Evolutionary conservation across 2,113 vertebrate genomes (phyloP).

Genomic region (Bos javanicus): DNA sequence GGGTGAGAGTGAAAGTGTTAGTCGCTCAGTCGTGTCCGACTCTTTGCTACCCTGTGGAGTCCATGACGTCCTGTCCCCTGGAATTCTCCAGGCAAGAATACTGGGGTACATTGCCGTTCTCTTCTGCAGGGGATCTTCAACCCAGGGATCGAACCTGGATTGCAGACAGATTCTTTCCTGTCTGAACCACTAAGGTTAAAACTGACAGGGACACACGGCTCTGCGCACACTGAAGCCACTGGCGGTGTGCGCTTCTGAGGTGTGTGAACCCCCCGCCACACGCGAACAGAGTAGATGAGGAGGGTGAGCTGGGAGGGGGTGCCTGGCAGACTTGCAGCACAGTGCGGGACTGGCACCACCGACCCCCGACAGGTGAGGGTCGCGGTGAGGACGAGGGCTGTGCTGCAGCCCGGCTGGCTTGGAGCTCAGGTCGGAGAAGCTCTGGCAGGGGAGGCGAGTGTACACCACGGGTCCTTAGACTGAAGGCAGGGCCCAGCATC

Average conservation of each 20-base stretch:
- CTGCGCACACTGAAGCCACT: fast-evolving
- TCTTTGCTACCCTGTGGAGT: background rate
- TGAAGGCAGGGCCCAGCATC: background rate
- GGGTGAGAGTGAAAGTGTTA: background rate
- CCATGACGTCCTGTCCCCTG: background rate
- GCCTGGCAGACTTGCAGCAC: background rate
- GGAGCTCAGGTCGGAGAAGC: background rate
- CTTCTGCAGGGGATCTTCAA: background rate
- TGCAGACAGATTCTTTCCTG: background rate
- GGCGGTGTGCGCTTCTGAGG: background rate
- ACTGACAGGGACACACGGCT: fast-evolving
- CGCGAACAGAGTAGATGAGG: fast-evolving
- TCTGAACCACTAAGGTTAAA: background rate
- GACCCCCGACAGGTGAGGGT: fast-evolving
- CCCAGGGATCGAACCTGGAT: background rate
- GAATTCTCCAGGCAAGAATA: background rate
- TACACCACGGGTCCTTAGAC: fast-evolving
- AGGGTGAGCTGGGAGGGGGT: background rate
- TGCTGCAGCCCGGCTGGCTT: fast-evolving
- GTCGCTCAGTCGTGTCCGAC: background rate
- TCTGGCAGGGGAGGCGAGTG: background rate
- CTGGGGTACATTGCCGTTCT: background rate
- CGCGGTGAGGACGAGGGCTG: fast-evolving
- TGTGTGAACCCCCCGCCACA: background rate
- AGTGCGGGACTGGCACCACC: fast-evolving